Evolutionary conservation across 2,888 invertebrate species (phyloP).

Genomic region (Cheilosia variabilis): DNA sequence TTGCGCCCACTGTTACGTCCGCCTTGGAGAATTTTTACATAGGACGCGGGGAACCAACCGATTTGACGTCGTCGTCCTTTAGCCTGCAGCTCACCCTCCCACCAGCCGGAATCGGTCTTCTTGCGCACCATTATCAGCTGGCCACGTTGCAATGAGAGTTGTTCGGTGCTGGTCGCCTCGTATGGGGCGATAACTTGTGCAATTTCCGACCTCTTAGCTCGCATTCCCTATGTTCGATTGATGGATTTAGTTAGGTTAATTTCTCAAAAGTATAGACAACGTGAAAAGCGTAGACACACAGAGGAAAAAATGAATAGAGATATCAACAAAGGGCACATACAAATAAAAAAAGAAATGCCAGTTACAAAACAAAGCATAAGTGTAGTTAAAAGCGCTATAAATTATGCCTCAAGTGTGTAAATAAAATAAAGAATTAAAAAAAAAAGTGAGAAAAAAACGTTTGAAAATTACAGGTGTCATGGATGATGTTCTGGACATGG

Average conservation of each 20-base stretch:
- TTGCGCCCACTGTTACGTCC: constrained; percentile 89
- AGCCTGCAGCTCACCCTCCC: constrained; percentile 99
- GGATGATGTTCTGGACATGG: constrained; percentile 84
- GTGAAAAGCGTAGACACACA: constrained; percentile 38
- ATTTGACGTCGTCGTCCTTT: constrained; percentile 95
- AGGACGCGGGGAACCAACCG: constrained; percentile 99
- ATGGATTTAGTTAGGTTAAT: constrained; percentile 31
- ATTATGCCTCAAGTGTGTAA: constrained; percentile 34
- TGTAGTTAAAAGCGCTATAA: constrained; percentile 53
- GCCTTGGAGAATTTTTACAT: constrained; percentile 92
- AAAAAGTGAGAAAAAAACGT: constrained; percentile 44
- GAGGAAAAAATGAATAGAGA: constrained; percentile 40
- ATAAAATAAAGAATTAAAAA: constrained; percentile 16
- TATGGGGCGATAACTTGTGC: constrained; percentile 97
- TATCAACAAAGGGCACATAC: constrained; percentile 6
- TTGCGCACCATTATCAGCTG: constrained; percentile 98
- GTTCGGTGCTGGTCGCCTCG: constrained; percentile 95
- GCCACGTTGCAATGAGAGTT: constrained; percentile 94
- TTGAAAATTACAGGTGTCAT: constrained; percentile 83
- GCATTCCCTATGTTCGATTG: constrained; percentile 84
- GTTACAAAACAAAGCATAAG: constrained; percentile 20
- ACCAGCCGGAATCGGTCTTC: constrained; percentile 99
- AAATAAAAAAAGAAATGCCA: constrained; percentile 44
- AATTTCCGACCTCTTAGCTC: constrained; percentile 93
- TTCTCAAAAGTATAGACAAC: constrained; percentile 9